Conservation (phyloP, 2,113 vertebrate genomes). For the Alaudala cheleensis region DNA sequence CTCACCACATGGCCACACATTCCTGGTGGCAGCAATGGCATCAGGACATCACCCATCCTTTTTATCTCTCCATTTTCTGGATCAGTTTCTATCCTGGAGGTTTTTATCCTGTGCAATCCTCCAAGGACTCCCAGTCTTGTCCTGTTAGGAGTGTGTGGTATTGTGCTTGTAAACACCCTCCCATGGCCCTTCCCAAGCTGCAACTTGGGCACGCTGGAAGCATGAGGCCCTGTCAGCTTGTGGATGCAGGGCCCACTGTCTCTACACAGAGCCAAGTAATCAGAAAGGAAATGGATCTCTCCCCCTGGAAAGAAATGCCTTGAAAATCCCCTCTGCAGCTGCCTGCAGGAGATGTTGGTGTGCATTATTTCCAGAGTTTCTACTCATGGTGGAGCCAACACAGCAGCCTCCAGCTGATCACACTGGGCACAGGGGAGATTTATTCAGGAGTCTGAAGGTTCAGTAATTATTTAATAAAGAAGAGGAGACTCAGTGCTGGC, state of each 20-base stretch:
- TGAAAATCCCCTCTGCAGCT: not conserved
- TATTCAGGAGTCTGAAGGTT: not conserved
- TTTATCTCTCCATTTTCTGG: accelerated
- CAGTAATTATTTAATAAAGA: not conserved
- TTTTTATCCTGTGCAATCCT: not conserved
- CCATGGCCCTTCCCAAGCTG: not conserved
- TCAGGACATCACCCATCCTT: not conserved
- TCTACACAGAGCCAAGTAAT: not conserved
- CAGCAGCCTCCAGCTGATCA: not conserved
- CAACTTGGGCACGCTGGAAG: not conserved
- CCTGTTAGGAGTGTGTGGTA: not conserved
- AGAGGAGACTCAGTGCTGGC: not conserved
- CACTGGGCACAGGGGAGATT: not conserved
- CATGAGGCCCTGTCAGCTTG: not conserved
- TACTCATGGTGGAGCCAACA: not conserved
- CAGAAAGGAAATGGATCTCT: not conserved
- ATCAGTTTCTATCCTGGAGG: accelerated
- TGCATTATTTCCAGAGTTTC: not conserved
- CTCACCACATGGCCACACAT: accelerated
- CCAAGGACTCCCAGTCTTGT: not conserved
- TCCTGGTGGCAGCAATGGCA: not conserved
- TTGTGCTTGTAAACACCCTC: not conserved
- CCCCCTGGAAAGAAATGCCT: not conserved
- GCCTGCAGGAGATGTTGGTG: not conserved
- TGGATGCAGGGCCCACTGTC: not conserved